phyloP scores from a whole-genome alignment of 1,140 invertebrate species.

The Coenobita brevimanus region DNA sequence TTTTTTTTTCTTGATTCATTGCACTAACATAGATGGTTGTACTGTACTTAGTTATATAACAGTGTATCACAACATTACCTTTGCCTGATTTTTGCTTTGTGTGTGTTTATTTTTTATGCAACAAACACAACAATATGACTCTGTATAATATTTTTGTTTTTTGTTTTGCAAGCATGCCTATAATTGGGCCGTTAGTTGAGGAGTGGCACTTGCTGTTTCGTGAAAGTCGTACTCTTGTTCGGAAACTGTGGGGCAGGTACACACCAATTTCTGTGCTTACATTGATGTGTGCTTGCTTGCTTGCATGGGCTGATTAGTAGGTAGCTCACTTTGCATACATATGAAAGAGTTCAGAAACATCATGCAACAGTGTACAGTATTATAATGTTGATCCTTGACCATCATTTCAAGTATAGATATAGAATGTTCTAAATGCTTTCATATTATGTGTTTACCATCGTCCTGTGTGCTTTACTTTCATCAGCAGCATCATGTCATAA shows the following conservation, averaged over 20 bases:
- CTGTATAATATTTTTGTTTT: slow-evolving; percentile 32
- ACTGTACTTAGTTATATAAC: no score
- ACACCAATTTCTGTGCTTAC: neutral
- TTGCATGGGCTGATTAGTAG: neutral
- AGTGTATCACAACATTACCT: no score
- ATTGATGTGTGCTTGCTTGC: neutral
- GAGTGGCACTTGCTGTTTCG: slow-evolving; percentile 41
- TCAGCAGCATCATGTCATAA: no score
- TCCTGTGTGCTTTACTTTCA: no score
- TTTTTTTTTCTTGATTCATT: no score
- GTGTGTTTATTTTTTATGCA: no score
- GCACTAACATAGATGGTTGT: no score
- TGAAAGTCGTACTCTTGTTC: slow-evolving; percentile 40
- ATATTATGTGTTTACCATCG: no score
- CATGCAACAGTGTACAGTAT: neutral
- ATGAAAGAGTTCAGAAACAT: neutral
- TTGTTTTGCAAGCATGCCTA: slow-evolving; percentile 60
- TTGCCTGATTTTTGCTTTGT: no score
- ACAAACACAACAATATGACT: no score
- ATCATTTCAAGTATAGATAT: neutral
- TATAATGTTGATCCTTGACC: neutral
- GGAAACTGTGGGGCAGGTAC: slow-evolving; percentile 44
- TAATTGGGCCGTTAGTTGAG: slow-evolving; percentile 51
- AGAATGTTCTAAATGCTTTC: no score
- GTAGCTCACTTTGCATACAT: neutral